phyloP scores from a whole-genome alignment of 2,113 vertebrate genomes.

The Sapajus apella region DNA sequence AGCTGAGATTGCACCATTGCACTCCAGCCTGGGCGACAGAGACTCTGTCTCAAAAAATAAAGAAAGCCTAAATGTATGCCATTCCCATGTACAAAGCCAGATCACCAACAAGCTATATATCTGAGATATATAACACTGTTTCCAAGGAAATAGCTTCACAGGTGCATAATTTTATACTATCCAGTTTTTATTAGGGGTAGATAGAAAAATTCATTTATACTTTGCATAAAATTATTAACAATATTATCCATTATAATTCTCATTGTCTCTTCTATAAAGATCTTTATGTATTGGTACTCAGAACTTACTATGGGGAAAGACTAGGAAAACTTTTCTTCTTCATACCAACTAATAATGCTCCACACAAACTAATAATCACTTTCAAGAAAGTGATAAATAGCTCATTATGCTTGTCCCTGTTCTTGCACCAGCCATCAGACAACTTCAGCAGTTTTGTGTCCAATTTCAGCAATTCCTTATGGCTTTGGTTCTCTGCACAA shows the following conservation, averaged over 20 bases:
- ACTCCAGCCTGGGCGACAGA: too few relatives aligned
- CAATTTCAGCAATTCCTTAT: not conserved
- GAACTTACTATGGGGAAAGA: not conserved
- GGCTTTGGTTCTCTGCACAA: not conserved
- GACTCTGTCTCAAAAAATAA: too few relatives aligned
- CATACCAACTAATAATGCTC: not conserved
- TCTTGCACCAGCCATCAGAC: not conserved
- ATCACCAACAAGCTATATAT: not conserved
- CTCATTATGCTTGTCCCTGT: not conserved
- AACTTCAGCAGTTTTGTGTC: not conserved
- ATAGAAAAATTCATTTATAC: not conserved
- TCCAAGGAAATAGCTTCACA: not conserved
- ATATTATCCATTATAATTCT: not conserved
- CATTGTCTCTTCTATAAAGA: not conserved
- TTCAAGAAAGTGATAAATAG: not conserved
- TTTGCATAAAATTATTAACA: slow-evolving; percentile 25
- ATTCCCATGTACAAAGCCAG: not conserved
- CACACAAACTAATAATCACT: not conserved
- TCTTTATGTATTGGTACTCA: not conserved
- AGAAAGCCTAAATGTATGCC: not conserved
- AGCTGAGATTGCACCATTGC: too few relatives aligned
- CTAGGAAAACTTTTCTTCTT: not conserved
- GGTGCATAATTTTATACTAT: not conserved
- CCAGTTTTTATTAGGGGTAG: not conserved
- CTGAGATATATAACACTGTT: not conserved